Base-by-base conservation (phyloP, 2,797 vertebrate genomes). In the Setipinna tenuifilis region DNA sequence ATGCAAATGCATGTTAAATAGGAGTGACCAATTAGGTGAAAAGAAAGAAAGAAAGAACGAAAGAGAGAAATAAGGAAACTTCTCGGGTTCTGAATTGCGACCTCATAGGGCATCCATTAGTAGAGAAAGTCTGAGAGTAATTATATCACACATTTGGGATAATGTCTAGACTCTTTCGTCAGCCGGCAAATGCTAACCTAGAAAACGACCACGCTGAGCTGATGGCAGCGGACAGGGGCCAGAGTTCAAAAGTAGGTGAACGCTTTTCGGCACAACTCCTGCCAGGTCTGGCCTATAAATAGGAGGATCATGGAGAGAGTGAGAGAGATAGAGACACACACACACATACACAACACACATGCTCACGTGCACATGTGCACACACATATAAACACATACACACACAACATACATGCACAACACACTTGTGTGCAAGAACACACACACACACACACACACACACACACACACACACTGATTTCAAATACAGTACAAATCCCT, bases 191-290 rank as follows among this genome's bases (percentile, higher is more conserved):
- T 19, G 5, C 71, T 78, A 35, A 78, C 71, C 71, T 44, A 78
- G 71, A 78, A 78, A 44, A 78, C 2, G 16, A 9, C 71, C 19
- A 78, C 31, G 21, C 31, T 78, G 35, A 78, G 71, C 17, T 78
- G 71, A 35, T 7, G 19, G 41, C 35, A 19, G 71, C 7, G 35
- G 71, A 78, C 35, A 78, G 71, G 31, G 71, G 71, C 35, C 71
- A 78, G 71, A 21, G 71, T 78, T 78, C 71, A 78, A 44, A 78
- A 78, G 31, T 78, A 44, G 71, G 71, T 44, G 71, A 31, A 78
- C 6, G 17, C 35, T 78, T 78, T 78, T 78, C 71, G 17, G 71
- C 71, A 78, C 31, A 78, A 19, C 71, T 78, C 35, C 71, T 78
- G 71, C 17, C 71, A 78, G 71, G 71, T 78, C 71, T 78, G 19